Evolutionary conservation across 2,113 vertebrate species (phyloP).

Genomic region (Microcebus ravelobensis): DNA sequence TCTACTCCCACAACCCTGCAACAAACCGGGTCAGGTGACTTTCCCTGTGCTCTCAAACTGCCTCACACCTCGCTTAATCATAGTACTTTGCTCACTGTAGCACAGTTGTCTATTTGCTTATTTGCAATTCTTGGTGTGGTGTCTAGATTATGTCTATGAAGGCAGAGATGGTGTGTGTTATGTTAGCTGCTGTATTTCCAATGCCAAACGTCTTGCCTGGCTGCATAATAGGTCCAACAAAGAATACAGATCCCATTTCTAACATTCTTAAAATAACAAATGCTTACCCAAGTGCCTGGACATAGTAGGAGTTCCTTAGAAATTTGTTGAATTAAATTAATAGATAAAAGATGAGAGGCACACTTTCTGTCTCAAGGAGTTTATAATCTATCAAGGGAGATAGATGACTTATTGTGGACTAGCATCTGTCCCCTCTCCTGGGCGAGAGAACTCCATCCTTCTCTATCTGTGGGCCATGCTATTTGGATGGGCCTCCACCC

Average conservation of each 20-base stretch:
- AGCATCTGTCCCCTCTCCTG: background rate
- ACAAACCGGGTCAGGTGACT: background rate
- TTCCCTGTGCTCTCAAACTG: background rate
- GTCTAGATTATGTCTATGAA: background rate
- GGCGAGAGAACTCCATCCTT: background rate
- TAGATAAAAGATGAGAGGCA: background rate
- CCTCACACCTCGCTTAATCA: background rate
- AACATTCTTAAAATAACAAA: background rate
- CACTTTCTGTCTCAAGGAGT: background rate
- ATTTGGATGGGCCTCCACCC: background rate
- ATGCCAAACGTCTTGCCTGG: background rate
- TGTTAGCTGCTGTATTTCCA: background rate
- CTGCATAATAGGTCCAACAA: background rate
- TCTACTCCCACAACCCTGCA: background rate
- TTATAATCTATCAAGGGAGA: background rate
- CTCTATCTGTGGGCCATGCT: background rate
- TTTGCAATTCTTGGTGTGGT: background rate
- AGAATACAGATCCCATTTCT: background rate
- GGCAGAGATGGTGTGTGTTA: background rate
- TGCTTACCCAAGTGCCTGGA: background rate
- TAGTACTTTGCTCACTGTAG: background rate
- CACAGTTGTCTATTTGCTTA: background rate
- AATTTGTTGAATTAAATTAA: background rate
- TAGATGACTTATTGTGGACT: background rate
- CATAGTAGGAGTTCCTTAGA: background rate